Evolutionary conservation across 2,113 vertebrate genomes (phyloP), one percentile per base, ranked within the genome.

Genomic region (Columba janthina): DNA sequence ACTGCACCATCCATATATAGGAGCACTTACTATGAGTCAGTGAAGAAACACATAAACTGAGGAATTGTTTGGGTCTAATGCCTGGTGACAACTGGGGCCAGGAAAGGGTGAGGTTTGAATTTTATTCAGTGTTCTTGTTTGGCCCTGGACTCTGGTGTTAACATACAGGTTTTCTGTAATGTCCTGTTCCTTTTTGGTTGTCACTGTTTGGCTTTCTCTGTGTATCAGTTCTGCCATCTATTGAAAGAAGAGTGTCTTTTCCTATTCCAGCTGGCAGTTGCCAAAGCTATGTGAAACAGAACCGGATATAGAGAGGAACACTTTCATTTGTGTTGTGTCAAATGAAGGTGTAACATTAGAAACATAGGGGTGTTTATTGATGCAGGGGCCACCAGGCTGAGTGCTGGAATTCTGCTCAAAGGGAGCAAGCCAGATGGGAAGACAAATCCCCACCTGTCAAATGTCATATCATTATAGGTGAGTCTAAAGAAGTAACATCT

Each of bases 211-310:
- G 38, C 60, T 88, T 93, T 79, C 64, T 95, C 54, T 60, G 40
- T 0, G 1, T 74, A 57, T 81, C 58, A 46, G 65, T 74, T 85
- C 89, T 94, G 85, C 93, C 88, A 79, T 22, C 51, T 83, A 20
- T 2, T 90, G 90, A 94, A 96, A 86, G 80, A 60, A 74, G 58
- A 82, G 34, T 4, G 4, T 86, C 61, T 92, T 67, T 84, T 90
- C 74, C 51, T 82, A 34, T 94, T 95, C 92, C 85, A 94, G 60
- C 82, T 91, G 92, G 79, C 79, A 86, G 56, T 80, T 93, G 78
- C 88, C 61, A 77, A 88, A 94, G 76, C 57, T 86, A 11, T 25
- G 34, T 88, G 90, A 95, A 95, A 94, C 60, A 74, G 65, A 90
- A 61, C 54, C 74, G 72, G 48, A 44, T 86, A 85, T 65, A 60